Conservation (phyloP, 2,113 vertebrate species). For the Rhea americana region DNA sequence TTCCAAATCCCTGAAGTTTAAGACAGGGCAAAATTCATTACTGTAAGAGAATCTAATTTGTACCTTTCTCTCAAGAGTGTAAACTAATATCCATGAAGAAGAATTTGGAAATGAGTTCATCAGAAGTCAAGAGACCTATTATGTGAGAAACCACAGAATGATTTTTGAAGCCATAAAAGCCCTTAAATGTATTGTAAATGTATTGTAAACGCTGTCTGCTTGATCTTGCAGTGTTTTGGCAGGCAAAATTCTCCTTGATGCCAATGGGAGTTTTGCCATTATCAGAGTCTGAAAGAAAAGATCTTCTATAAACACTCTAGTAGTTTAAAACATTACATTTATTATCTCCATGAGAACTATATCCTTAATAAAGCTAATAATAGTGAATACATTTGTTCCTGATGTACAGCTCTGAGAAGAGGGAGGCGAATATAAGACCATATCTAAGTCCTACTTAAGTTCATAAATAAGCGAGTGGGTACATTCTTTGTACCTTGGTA, state of each 20-base stretch:
- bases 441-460: neutral
- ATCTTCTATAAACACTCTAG: neutral
- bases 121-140: constrained; percentile 14
- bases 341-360: constrained; percentile 11
- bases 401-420: neutral
- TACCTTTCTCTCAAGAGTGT: constrained; percentile 3
- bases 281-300: constrained; percentile 2
- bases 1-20: neutral
- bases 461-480: neutral
- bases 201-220: constrained; percentile 14
- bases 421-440: neutral
- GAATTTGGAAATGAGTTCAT: neutral
- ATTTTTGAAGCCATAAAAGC: constrained; percentile 26
- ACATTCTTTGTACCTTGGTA: neutral
- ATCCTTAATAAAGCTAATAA: constrained; percentile 1
- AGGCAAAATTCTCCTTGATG: constrained; percentile 4
- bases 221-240: constrained; percentile 36
- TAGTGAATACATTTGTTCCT: constrained; percentile 19
- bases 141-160: neutral
- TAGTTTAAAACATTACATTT: neutral
- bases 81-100: constrained; percentile 10
- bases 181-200: constrained; percentile 9
- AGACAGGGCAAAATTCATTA: neutral
- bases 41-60: neutral
- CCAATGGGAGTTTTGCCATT: constrained; percentile 27